These are phyloP conservation scores for Ceriagrion tenellum DNA, from an alignment of 2,888 invertebrate genomes.

Conservation along the genomic window DNA sequence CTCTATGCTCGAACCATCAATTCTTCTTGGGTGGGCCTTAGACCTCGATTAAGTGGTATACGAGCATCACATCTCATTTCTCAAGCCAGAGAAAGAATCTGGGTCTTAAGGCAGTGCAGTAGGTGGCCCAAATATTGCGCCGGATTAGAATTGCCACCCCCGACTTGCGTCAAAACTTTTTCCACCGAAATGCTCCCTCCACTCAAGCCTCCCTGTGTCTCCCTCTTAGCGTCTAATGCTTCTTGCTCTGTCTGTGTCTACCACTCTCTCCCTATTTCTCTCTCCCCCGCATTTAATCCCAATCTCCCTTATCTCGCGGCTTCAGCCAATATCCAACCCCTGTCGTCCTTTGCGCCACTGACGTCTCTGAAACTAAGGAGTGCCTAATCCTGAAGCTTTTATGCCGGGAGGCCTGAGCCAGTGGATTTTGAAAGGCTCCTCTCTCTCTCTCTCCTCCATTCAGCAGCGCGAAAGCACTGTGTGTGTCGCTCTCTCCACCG, in stretches of 20 bases:
- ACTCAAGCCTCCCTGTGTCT: neutral
- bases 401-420: neutral
- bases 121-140: neutral
- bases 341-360: neutral
- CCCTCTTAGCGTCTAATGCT: neutral
- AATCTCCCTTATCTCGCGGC: neutral
- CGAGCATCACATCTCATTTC: neutral
- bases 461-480: neutral
- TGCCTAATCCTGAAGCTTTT: neutral
- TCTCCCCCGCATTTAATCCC: neutral
- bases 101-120: neutral
- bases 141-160: neutral
- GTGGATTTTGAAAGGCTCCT: neutral
- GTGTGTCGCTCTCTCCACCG: neutral
- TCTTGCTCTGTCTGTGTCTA: neutral
- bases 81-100: neutral
- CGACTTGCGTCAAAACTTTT: neutral
- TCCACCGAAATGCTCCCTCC: neutral
- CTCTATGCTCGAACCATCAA: too few relatives aligned
- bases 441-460: neutral
- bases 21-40: too few relatives aligned
- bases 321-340: constrained; percentile 12
- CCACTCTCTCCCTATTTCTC: neutral
- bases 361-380: neutral
- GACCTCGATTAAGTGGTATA: neutral